A percentile compares a stretch with the other conserved stretches of the same genome.
Evolutionary conservation across 2,888 invertebrate genomes (phyloP).

Genomic region (Erebia aethiops): DNA sequence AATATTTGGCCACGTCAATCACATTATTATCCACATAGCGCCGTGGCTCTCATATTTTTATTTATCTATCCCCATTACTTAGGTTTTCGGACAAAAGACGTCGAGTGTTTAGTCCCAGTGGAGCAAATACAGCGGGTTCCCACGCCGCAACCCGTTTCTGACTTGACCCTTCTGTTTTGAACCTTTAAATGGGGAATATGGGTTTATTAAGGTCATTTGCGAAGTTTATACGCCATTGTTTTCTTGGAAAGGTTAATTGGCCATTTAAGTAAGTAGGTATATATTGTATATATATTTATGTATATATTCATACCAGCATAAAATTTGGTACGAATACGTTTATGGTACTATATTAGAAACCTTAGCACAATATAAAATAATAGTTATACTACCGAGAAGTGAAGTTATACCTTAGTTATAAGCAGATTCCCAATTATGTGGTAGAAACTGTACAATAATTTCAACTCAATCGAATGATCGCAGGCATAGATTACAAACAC

Average conservation of each 20-base stretch:
- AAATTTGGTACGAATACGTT: no score
- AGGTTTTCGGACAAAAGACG: conserved; percentile 79
- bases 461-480: no score
- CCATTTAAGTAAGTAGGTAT: background rate
- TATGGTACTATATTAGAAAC: no score
- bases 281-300: no score
- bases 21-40: conserved; percentile 53
- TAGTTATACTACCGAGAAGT: no score
- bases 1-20: conserved; percentile 34
- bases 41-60: conserved; percentile 66
- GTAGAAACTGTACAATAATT: no score
- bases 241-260: background rate
- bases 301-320: no score
- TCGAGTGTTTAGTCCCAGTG: conserved; percentile 75
- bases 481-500: no score
- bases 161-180: conserved; percentile 44
- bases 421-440: no score
- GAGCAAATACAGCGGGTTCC: conserved; percentile 71
- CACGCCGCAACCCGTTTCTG: conserved; percentile 55
- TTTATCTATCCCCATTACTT: conserved; percentile 80
- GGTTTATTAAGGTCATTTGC: conserved; percentile 18
- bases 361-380: no score
- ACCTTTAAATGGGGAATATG: conserved; percentile 27
- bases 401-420: no score
- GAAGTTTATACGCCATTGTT: background rate